Evolutionary conservation across 2,888 invertebrate genomes (phyloP), one percentile per base, ranked within the genome.

Genomic region (Anagyrus pseudococci): DNA sequence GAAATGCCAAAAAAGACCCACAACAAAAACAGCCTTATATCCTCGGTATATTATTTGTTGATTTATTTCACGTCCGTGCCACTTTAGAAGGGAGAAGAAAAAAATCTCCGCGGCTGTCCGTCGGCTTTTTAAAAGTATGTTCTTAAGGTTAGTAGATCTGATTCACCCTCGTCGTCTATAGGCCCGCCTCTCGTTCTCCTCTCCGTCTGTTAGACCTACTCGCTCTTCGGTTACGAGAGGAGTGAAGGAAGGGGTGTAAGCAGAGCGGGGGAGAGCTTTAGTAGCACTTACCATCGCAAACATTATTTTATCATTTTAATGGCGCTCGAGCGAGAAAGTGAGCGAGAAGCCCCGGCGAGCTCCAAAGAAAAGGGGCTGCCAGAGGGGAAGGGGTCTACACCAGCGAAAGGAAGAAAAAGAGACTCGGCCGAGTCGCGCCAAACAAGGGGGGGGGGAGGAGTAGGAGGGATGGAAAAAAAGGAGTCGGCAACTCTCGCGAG

Each of bases 271-370:
- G n/a, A n/a, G n/a, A n/a, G 69, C 70, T 76, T 76, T 76, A 75
- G 72, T 71, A 73, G 70, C 76, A 79, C 78, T 79, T 78, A 75
- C 73, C 75, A 75, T 72, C 69, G 77, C 78, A 79, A 79, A 78
- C 75, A 77, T 78, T 79, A 75, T 79, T 79, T 77, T 75, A 79
- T 78, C 77, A 79, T 79, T 79, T 77, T 76, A 78, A 77, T 77
- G 72, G 77, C 69, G 64, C 68, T 69, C 70, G 66, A 68, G 69
- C 70, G 66, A 68, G 68, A 41, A 53, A 44, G 58, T 23, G 44
- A 29, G 54, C 29, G 61, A 53, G 22, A 62, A 62, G 22, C 37
- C 33, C 22, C 52, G 26, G 33, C 6, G 13, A 33, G 33, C 6
- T 33, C 33, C 7, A 13, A 33, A n/a, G n/a, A n/a, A n/a, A n/a